Conservation (phyloP, 2,888 invertebrate genomes). For the Lasius platythorax region DNA sequence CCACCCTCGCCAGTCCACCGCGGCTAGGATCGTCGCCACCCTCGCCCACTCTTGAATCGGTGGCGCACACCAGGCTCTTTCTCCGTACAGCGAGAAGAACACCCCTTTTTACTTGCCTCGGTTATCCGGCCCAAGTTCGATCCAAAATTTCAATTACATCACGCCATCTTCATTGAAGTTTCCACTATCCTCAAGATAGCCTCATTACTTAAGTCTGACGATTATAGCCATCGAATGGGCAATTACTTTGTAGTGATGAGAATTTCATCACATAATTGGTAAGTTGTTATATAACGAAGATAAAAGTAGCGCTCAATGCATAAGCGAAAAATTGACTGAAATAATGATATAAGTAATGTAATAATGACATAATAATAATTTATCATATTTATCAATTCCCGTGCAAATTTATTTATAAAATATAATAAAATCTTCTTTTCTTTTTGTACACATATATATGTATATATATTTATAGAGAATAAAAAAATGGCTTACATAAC, state of each 20-base stretch:
- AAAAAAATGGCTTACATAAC: neutral
- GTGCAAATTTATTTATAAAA: neutral
- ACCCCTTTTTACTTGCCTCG: constrained; percentile 56
- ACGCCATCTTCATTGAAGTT: constrained; percentile 59
- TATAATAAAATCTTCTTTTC: neutral
- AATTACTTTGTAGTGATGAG: neutral
- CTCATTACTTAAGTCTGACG: neutral
- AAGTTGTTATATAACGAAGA: neutral
- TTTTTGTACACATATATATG: neutral
- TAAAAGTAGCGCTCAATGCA: neutral
- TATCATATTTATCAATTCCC: neutral
- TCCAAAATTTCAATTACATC: constrained; percentile 60
- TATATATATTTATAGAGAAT: neutral
- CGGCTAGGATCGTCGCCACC: constrained; percentile 60
- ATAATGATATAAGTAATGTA: neutral
- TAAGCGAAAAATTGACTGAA: neutral
- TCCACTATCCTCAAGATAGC: constrained; percentile 40
- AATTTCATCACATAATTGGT: neutral
- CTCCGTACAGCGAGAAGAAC: constrained; percentile 55
- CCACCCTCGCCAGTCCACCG: constrained; percentile 70
- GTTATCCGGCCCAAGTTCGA: constrained; percentile 56
- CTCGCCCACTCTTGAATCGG: constrained; percentile 45
- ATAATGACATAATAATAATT: neutral
- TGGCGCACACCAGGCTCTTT: constrained; percentile 23
- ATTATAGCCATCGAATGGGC: neutral